Percentiles rank a stretch among this genome's conserved stretches.
These are phyloP conservation scores for Hydractinia echinata DNA, from an alignment of 30 jellyfish, hydroid and myxozoan species.

Conservation along the genomic window DNA sequence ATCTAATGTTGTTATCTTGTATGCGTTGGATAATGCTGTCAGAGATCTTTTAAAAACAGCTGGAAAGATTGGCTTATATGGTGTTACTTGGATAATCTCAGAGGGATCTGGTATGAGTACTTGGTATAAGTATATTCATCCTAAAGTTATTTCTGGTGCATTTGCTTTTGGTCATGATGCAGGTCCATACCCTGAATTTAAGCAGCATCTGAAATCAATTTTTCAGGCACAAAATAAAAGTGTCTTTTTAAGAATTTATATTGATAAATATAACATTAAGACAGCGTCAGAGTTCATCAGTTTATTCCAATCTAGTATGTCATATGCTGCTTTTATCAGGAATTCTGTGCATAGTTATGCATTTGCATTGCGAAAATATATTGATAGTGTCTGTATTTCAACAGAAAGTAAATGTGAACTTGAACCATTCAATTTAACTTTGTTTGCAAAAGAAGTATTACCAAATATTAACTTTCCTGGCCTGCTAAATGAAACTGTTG, in stretches of 20 bases:
- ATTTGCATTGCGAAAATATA: too few species aligned
- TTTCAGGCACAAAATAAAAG: not conserved
- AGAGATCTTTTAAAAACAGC: not conserved
- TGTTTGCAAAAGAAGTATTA: too few species aligned
- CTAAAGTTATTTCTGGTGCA: not conserved
- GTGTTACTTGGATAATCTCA: constrained; percentile 51
- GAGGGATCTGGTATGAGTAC: constrained; percentile 57
- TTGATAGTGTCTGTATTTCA: too few species aligned
- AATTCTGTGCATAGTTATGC: too few species aligned
- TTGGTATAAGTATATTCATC: constrained; percentile 15
- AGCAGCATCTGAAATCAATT: not conserved
- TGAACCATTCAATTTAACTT: too few species aligned
- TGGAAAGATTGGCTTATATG: not conserved
- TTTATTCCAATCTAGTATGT: too few species aligned
- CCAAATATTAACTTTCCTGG: not conserved
- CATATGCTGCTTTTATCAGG: too few species aligned
- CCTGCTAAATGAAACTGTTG: constrained; percentile 7
- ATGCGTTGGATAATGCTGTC: not conserved
- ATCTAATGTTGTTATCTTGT: constrained; percentile 17
- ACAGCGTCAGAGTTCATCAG: not conserved
- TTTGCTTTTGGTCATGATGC: not conserved
- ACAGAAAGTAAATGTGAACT: too few species aligned
- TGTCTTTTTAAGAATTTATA: not conserved
- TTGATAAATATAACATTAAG: not conserved
- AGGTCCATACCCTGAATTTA: not conserved